phyloP scores from a whole-genome alignment of 2,113 vertebrate genomes.

The Centropus bengalensis region DNA sequence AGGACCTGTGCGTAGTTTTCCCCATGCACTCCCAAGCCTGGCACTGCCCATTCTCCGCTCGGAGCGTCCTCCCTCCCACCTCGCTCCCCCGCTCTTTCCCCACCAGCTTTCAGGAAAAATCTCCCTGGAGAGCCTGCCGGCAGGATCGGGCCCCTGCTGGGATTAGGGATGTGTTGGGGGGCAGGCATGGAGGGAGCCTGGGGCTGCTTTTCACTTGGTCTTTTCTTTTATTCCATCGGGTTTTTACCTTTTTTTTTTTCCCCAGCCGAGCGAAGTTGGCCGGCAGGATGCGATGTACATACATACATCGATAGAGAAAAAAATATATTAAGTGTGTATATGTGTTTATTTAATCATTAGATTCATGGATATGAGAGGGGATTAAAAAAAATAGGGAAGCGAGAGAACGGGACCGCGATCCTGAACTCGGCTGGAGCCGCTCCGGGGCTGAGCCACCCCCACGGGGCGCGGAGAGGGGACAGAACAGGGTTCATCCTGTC shows the following conservation, averaged over 20 bases:
- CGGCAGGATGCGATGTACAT: neutral
- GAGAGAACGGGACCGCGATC: neutral
- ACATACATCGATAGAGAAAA: too few relatives aligned
- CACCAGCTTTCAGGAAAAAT: neutral
- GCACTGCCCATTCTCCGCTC: neutral
- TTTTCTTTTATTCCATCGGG: neutral
- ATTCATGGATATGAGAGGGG: neutral
- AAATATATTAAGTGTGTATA: neutral
- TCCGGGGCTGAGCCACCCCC: neutral
- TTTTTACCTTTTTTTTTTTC: neutral
- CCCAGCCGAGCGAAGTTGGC: neutral
- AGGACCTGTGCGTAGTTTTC: neutral
- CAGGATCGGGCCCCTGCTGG: neutral
- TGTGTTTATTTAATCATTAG: neutral
- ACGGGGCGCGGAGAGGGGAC: neutral
- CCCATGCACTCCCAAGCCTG: neutral
- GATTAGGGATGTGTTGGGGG: neutral
- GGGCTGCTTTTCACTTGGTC: neutral
- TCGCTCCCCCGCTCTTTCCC: neutral
- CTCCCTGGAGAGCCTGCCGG: neutral
- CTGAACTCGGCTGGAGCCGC: neutral
- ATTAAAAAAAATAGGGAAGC: neutral
- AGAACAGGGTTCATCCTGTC: too few relatives aligned
- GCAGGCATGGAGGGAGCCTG: neutral
- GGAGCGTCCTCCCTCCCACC: neutral